Base-by-base conservation (phyloP, 2,113 vertebrate species). In the Polyodon spathula region DNA sequence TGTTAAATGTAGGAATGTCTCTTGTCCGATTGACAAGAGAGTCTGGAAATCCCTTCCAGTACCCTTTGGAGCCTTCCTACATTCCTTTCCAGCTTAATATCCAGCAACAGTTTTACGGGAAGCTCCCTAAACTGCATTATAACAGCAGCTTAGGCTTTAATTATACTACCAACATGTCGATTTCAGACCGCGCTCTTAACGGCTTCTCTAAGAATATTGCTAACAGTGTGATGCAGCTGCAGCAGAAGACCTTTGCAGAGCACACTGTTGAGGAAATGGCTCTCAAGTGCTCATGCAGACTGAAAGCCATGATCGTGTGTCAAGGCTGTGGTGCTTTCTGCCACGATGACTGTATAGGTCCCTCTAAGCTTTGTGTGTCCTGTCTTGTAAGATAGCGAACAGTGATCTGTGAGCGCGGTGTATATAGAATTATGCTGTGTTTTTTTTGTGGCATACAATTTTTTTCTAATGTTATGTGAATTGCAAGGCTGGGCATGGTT, bases 241-340 rank as follows among this genome's bases (percentile, higher is more conserved):
- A 84, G 73, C 84, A 85, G 74, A 90, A 95, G 79, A 90, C 93
- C 70, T 96, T 96, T 54, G 79, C 90, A 0, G 90, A 96, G 41
- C 81, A 84, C 73, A 74, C 86, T 0, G 83, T 88, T 0, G 90
- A 96, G 0, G 92, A 97, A 71, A 89, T 98, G 68, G 86, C 94
- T 0, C 90, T 96, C 62, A 86, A 94, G 76, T 99, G 94, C 78
- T 96, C 94, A 0, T 99, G 96, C 83, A 92, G 96, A 82, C 92
- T 98, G 43, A 97, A 97, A 86, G 95, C 96, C 81, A 97, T 98
- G 95, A 97, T 93, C 79, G 93, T 97, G 94, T 99, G 96, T 78
- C 92, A 95, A 73, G 96, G 96, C 83, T 98, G 95, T 8, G 96
- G 96, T 55, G 96, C 94, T 0, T 98, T 98, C 66, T 98, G 95